Evolutionary conservation across 2,113 vertebrate species (phyloP), one percentile per base, ranked within the genome.

Genomic region (Eclectus roratus): DNA sequence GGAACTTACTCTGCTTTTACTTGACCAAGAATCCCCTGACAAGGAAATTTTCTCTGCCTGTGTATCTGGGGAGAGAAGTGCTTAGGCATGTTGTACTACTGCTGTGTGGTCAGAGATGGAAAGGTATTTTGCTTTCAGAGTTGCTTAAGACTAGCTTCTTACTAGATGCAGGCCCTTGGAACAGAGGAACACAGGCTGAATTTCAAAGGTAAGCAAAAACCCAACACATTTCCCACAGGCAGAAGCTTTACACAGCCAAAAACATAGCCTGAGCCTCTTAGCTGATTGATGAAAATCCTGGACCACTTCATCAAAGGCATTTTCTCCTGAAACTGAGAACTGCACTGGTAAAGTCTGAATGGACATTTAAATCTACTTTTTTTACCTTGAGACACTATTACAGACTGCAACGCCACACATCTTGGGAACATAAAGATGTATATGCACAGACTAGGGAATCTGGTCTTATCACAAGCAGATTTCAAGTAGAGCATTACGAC

Each of bases 261-360:
- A 90, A 61, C 8, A 17, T 29, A 89, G 43, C 41, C 69, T 79
- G 46, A 80, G 49, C n/a, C 9, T 85, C 31, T 50, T 31, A 72
- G 56, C 3, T 49, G 37, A 65, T 41, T 80, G 85, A 89, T 2
- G 9, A 90, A 89, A 94, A 64, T 65, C 64, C 46, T 6, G 8
- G 60, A 85, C 17, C 46, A 80, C 60, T 80, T 64, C 17, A 85
- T 85, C 64, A 86, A 70, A 70, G 80, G 29, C 13, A 41, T 12
- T 80, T 91, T 70, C 91, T 44, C 39, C 72, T 85, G 47, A 93
- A 94, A 78, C 64, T 68, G 64, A 85, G 60, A 94, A 78, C 64
- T 39, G 10, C n/a, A 65, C 14, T n/a, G n/a, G 31, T 64, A 66
- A 90, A 73, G 46, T 83, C 17, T 80, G 56, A 41, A 29, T 7